Percentiles rank a stretch among this genome's conserved stretches.
These are phyloP conservation scores for Ctenochaetus hawaiiensis DNA, from an alignment of 2,797 vertebrate species.

Conservation along the genomic window DNA sequence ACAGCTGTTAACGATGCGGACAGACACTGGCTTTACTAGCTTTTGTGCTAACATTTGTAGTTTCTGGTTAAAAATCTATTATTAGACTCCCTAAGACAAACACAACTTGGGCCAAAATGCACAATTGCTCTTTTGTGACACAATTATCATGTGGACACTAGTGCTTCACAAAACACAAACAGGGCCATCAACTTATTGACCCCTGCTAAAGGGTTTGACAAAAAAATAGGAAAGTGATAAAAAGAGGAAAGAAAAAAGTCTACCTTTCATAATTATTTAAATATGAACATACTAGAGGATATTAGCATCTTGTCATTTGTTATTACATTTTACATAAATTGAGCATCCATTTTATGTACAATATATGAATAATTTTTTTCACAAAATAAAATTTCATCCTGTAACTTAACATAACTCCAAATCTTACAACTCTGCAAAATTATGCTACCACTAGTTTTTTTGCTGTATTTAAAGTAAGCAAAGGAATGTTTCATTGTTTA, in stretches of 20 bases:
- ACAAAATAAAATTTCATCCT: no score
- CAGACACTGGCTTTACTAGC: not conserved
- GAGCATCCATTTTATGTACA: no score
- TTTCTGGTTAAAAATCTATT: not conserved
- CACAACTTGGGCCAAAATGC: not conserved
- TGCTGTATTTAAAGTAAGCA: not conserved
- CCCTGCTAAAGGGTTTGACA: not conserved
- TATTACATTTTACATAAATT: not conserved
- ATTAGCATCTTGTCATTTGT: not conserved
- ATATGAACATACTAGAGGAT: not conserved
- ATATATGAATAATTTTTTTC: no score
- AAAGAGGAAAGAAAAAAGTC: not conserved
- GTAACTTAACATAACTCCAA: no score
- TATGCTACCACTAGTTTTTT: not conserved
- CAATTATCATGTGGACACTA: not conserved
- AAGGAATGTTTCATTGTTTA: not conserved
- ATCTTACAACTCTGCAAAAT: no score
- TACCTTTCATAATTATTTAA: not conserved
- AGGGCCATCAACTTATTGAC: not conserved
- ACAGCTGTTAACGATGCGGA: not conserved
- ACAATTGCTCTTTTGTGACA: conserved; percentile 7
- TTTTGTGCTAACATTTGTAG: not conserved
- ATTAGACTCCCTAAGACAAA: not conserved
- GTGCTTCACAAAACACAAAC: not conserved
- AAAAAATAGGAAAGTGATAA: not conserved